Evolutionary conservation across 2,113 vertebrate species (phyloP).

Genomic region (Hemicordylus capensis): DNA sequence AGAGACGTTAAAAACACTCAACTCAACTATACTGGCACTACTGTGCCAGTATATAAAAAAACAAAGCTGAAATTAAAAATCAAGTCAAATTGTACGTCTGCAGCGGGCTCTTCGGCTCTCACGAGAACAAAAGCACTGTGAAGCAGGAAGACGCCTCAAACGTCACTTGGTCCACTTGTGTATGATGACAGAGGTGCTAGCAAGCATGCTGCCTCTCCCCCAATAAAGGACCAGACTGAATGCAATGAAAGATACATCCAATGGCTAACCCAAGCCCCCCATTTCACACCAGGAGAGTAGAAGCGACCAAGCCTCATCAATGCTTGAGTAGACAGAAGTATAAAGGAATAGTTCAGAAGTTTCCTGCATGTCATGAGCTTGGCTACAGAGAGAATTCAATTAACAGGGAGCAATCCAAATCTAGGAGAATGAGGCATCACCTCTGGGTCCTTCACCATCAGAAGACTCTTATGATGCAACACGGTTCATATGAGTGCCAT

Average conservation of each 20-base stretch:
- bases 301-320: background rate
- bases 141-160: background rate
- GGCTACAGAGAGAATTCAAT: background rate
- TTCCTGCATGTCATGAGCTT: background rate
- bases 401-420: background rate
- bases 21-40: too few relatives aligned
- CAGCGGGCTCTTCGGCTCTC: background rate
- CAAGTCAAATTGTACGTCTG: background rate
- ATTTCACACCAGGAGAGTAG: background rate
- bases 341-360: background rate
- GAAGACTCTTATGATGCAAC: background rate
- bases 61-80: conserved; percentile 14
- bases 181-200: background rate
- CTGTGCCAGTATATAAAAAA: too few relatives aligned
- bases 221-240: background rate
- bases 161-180: background rate
- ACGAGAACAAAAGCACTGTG: background rate
- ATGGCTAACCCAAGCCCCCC: background rate
- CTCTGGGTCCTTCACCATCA: too few relatives aligned
- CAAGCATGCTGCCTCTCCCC: background rate
- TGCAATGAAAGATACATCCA: background rate
- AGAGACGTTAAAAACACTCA: too few relatives aligned
- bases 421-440: background rate
- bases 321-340: background rate
- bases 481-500: background rate